These are phyloP conservation scores for Nannospalax galili DNA, from an alignment of 2,113 vertebrate genomes.

Conservation along the genomic window DNA sequence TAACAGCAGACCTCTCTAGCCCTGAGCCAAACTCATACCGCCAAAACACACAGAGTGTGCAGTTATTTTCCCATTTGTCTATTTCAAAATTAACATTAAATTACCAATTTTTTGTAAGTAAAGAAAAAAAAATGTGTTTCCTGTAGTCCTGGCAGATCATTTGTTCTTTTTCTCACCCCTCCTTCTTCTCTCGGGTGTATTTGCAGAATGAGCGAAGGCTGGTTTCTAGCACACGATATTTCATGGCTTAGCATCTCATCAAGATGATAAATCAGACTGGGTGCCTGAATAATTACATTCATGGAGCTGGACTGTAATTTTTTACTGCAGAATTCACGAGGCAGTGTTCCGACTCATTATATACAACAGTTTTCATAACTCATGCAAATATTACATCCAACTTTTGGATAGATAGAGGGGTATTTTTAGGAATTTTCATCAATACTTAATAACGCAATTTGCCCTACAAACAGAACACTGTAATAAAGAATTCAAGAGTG, in stretches of 20 bases:
- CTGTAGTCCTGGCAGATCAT: slow-evolving; percentile 66
- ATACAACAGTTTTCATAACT: slow-evolving; percentile 80
- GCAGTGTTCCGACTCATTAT: slow-evolving; percentile 75
- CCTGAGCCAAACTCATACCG: slow-evolving; percentile 46
- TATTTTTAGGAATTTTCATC: slow-evolving; percentile 80
- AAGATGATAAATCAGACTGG: slow-evolving; percentile 74
- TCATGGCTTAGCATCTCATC: slow-evolving; percentile 70
- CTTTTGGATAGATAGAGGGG: slow-evolving; percentile 69
- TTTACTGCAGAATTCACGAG: slow-evolving; percentile 72
- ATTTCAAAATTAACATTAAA: slow-evolving; percentile 73
- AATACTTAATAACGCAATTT: slow-evolving; percentile 78
- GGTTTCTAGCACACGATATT: slow-evolving; percentile 73
- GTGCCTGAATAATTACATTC: slow-evolving; percentile 76
- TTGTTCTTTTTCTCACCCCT: slow-evolving; percentile 76
- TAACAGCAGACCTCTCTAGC: slow-evolving; percentile 54
- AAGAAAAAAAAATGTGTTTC: slow-evolving; percentile 72
- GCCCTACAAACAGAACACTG: slow-evolving; percentile 70
- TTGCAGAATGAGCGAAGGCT: slow-evolving; percentile 72
- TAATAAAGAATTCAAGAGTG: slow-evolving; percentile 76
- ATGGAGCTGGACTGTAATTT: slow-evolving; percentile 75
- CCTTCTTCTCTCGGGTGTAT: slow-evolving; percentile 68
- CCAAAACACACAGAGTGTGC: background rate
- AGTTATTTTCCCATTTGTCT: slow-evolving; percentile 71
- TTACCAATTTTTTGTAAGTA: slow-evolving; percentile 61
- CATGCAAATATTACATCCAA: slow-evolving; percentile 71